Evolutionary conservation across 2,797 vertebrate species (phyloP).

Genomic region (Poeciliopsis paucimaculata): DNA sequence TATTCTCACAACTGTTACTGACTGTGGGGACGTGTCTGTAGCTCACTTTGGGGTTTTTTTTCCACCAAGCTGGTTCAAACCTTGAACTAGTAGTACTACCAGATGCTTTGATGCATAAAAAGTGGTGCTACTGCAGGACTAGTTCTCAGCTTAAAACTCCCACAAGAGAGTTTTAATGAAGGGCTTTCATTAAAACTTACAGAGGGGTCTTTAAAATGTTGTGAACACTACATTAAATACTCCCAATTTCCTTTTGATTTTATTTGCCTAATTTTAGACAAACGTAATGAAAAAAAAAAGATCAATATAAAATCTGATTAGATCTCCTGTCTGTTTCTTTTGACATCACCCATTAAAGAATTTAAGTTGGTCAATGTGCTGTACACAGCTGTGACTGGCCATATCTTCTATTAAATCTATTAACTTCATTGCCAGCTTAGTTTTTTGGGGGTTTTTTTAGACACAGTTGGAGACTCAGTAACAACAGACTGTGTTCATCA

Average conservation of each 20-base stretch:
- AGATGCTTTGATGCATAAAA: background rate
- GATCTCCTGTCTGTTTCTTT: background rate
- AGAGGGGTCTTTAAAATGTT: background rate
- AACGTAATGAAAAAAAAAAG: background rate
- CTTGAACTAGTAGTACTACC: background rate
- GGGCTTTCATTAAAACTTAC: background rate
- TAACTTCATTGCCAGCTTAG: background rate
- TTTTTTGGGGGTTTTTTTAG: too few species aligned
- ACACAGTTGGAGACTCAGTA: background rate
- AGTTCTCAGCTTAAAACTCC: background rate
- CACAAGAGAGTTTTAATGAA: background rate
- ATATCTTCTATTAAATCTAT: background rate
- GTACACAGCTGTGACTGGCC: background rate
- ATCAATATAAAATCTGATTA: background rate
- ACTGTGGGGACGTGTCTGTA: background rate
- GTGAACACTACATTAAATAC: background rate
- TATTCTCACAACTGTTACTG: background rate
- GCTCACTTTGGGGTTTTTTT: background rate
- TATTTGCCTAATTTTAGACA: background rate
- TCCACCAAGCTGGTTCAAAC: background rate
- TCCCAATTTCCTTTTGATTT: background rate
- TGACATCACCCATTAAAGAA: background rate
- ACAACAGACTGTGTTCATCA: background rate
- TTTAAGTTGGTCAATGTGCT: background rate
- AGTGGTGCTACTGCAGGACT: background rate